Base-by-base conservation (phyloP, 2,888 invertebrate genomes). In the Molanna angustata region DNA sequence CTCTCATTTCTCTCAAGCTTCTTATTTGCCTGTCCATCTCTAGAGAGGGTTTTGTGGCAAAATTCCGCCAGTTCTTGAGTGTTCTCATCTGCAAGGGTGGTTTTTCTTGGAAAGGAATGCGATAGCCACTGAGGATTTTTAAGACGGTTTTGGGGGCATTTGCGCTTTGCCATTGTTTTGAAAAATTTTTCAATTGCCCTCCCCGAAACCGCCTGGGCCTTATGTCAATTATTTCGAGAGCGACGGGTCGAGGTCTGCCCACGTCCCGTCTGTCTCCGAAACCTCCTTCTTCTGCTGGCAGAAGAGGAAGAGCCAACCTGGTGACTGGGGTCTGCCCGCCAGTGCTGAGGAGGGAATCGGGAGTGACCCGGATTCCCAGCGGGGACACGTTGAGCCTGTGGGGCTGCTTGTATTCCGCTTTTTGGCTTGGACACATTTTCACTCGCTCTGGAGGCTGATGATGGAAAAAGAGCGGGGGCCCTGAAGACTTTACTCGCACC, bases 11-110 rank as follows among this genome's bases (percentile, higher is more conserved):
- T n/a, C 2, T 41, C 13, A 41, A n/a, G 4, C 20, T 21, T 21
- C 21, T 41, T 41, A 41, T 20, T 18, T 41, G 17, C 9, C 18
- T 20, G 41, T 41, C 41, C 41, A 41, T 41, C 41, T 41, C 41
- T 18, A 21, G 20, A 4, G 41, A 17, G 14, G 14, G 18, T 3
- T 3, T 18, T 17, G 41, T 41, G 11, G 35, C 13, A 35, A 35
- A 35, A 11, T 35, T 35, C 13, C 13, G 9, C n/a, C n/a, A n/a
- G n/a, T n/a, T n/a, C n/a, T n/a, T n/a, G n/a, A n/a, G n/a, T n/a
- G n/a, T n/a, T n/a, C n/a, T n/a, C n/a, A n/a, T n/a, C n/a, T n/a
- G n/a, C n/a, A n/a, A n/a, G n/a, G n/a, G n/a, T n/a, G n/a, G n/a
- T n/a, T n/a, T n/a, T n/a, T n/a, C n/a, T n/a, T n/a, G n/a, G n/a